Evolutionary conservation across 2,797 vertebrate genomes (phyloP).

Genomic region (Ctenopoma kingsleyae): DNA sequence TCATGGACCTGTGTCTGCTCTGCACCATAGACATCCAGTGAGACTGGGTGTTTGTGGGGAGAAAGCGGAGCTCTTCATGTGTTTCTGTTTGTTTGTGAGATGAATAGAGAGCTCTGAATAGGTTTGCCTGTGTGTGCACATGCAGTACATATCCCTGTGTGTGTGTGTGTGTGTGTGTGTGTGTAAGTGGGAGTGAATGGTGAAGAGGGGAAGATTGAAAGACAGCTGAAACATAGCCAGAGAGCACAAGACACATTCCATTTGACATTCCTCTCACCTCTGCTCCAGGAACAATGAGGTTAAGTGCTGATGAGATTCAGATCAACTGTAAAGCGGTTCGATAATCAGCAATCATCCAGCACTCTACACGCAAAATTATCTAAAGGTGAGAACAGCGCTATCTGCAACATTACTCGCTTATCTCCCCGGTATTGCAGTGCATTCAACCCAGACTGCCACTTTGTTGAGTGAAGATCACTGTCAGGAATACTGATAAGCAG

Average conservation of each 20-base stretch:
- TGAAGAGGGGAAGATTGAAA: conserved; percentile 15
- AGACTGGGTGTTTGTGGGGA: conserved; percentile 51
- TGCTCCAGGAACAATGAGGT: conserved; percentile 80
- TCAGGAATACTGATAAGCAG: conserved; percentile 76
- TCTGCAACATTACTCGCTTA: conserved; percentile 62
- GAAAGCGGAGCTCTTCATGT: conserved; percentile 59
- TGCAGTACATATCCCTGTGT: conserved; percentile 22
- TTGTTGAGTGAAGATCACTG: conserved; percentile 53
- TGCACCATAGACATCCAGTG: conserved; percentile 58
- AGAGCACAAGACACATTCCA: conserved; percentile 63
- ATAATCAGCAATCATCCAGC: conserved; percentile 81
- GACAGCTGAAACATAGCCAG: conserved; percentile 57
- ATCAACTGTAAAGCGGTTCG: conserved; percentile 80
- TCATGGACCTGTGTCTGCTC: conserved; percentile 76
- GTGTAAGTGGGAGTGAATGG: conserved; percentile 17
- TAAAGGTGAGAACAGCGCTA: conserved; percentile 73
- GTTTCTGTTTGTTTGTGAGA: conserved; percentile 65
- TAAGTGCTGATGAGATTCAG: conserved; percentile 83
- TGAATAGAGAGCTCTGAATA: conserved; percentile 52
- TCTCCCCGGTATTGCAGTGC: conserved; percentile 49
- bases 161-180: conserved; percentile 14
- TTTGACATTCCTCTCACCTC: conserved; percentile 84
- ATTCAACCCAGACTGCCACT: conserved; percentile 55
- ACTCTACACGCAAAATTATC: conserved; percentile 76
- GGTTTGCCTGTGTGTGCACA: conserved; percentile 45